A percentile compares a stretch with the other conserved stretches of the same genome.
Evolutionary conservation across 2,797 vertebrate species (phyloP).

Genomic region (Sebastolobus alascanus): DNA sequence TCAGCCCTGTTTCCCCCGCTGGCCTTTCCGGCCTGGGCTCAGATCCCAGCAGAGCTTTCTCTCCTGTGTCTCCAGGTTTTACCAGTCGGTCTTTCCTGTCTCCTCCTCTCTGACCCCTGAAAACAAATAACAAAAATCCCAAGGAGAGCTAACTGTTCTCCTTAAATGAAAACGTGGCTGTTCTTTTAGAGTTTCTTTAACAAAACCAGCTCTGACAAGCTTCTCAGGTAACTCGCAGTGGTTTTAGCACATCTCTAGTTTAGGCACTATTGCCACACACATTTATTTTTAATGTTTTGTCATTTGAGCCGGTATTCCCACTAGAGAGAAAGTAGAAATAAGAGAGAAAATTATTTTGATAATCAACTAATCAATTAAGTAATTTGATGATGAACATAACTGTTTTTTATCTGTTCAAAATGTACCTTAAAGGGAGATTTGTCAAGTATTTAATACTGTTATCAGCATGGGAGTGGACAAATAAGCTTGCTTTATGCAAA

Average conservation of each 20-base stretch:
- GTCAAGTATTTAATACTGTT: no score
- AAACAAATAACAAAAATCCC: slow-evolving; percentile 6
- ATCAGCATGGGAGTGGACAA: no score
- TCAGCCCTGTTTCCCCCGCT: slow-evolving; percentile 8
- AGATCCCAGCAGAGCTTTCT: slow-evolving; percentile 34
- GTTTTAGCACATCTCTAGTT: background rate
- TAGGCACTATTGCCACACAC: background rate
- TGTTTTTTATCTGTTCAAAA: background rate
- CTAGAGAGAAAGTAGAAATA: background rate
- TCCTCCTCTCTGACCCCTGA: slow-evolving; percentile 34
- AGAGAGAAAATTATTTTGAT: background rate
- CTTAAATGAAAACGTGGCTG: background rate
- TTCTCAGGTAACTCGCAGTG: background rate
- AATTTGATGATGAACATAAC: background rate
- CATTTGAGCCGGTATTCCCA: background rate
- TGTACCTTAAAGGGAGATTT: no score
- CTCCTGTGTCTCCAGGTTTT: slow-evolving; percentile 27
- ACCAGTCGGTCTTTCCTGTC: slow-evolving; percentile 3
- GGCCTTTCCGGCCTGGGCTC: slow-evolving; percentile 16
- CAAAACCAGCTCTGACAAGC: background rate
- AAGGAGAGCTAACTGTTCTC: slow-evolving; percentile 5
- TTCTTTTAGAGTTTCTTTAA: background rate
- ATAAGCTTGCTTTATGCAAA: no score
- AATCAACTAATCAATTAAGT: background rate
- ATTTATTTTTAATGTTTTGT: background rate